A percentile compares a stretch with the other conserved stretches of the same genome.
phyloP scores from a whole-genome alignment of 2,113 vertebrate species.

The Oryzias woworae region DNA sequence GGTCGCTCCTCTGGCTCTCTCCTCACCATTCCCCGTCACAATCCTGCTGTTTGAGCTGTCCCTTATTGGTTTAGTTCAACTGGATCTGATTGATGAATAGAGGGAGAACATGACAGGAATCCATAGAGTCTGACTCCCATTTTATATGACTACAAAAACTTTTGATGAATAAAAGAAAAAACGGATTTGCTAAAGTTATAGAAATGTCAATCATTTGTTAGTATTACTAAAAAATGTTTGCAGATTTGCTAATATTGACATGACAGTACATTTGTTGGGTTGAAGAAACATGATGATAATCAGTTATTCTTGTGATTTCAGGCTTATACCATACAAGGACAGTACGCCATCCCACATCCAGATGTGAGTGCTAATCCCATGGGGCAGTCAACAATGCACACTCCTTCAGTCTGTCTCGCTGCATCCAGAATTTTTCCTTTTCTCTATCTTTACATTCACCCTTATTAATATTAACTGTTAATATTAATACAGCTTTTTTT shows the following conservation, averaged over 20 bases:
- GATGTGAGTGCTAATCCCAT: slow-evolving; percentile 88
- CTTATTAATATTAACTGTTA: slow-evolving; percentile 93
- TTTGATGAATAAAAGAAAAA: not conserved
- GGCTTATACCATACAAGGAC: slow-evolving; percentile 99
- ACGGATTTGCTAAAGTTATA: slow-evolving; percentile 1
- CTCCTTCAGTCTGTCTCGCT: slow-evolving; percentile 29
- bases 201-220: slow-evolving; percentile 3
- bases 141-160: not conserved
- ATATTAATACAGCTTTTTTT: slow-evolving; percentile 84
- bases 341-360: slow-evolving; percentile 96
- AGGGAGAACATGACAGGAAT: slow-evolving; percentile 30
- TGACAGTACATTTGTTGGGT: not conserved
- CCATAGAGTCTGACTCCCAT: slow-evolving; percentile 37
- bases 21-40: slow-evolving; percentile 25
- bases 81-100: slow-evolving; percentile 69
- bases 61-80: slow-evolving; percentile 65
- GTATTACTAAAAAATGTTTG: not conserved
- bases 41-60: slow-evolving; percentile 42
- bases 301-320: slow-evolving; percentile 66
- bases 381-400: slow-evolving; percentile 34
- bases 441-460: slow-evolving; percentile 49
- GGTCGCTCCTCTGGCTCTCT: slow-evolving; percentile 27
- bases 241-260: not conserved
- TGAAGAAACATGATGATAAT: not conserved
- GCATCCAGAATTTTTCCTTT: slow-evolving; percentile 12